Percentiles rank a stretch among this genome's conserved stretches.
Evolutionary conservation across 1,140 invertebrate species (phyloP).

Genomic region (Pygmarrhopalites habei): DNA sequence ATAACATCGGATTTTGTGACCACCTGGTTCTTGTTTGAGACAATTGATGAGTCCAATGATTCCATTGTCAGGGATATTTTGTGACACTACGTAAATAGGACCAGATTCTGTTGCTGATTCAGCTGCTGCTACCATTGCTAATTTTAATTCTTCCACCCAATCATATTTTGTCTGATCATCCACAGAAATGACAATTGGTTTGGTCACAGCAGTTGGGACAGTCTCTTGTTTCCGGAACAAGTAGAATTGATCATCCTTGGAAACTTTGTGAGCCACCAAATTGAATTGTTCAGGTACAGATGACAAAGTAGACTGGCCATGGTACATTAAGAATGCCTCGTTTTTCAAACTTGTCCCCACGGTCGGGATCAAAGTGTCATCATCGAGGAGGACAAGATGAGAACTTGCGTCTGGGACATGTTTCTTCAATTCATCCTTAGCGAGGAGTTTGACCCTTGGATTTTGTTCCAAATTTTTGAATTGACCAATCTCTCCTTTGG

Average conservation of each 20-base stretch:
- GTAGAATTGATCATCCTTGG: constrained; percentile 26
- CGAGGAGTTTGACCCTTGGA: constrained; percentile 20
- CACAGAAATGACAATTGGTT: constrained; percentile 45
- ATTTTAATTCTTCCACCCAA: constrained; percentile 77
- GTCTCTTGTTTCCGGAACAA: constrained; percentile 25
- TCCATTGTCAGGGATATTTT: constrained; percentile 62
- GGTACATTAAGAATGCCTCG: constrained; percentile 16
- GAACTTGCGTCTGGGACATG: constrained; percentile 18
- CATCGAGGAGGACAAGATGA: constrained; percentile 27
- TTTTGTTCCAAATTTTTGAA: constrained; percentile 14
- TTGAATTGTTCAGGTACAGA: constrained; percentile 11
- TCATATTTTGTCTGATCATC: constrained; percentile 57
- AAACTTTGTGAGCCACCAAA: constrained; percentile 29
- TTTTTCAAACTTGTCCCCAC: constrained; percentile 15
- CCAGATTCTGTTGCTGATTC: constrained; percentile 43
- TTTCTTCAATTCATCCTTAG: constrained; percentile 22
- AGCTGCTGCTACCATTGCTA: constrained; percentile 55
- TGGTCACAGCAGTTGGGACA: constrained; percentile 45
- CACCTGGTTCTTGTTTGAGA: constrained; percentile 73
- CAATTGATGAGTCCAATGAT: constrained; percentile 83
- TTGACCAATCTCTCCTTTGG: constrained; percentile 14
- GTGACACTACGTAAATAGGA: constrained; percentile 63
- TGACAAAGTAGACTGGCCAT: not conserved
- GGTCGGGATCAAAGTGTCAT: constrained; percentile 1
- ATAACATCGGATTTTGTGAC: constrained; percentile 57